Conservation (phyloP, 64 coral and sea anemone genomes). For the Stylophora pistillata region DNA sequence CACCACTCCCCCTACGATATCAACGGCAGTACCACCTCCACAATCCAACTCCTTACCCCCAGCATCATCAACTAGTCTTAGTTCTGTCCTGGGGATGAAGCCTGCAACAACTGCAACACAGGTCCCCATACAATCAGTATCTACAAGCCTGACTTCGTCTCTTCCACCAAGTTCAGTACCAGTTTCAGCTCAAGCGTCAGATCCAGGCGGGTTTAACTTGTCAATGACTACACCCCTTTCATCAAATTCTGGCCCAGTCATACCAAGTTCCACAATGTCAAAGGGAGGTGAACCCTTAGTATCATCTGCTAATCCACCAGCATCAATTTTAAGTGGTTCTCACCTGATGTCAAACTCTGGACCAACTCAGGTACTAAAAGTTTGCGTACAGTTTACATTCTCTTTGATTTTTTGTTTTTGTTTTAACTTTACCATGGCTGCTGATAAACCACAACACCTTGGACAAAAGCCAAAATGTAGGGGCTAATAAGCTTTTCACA, state of each 20-base stretch:
- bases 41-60: conserved; percentile 36
- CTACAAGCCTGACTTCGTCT: conserved; percentile 36
- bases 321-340: conserved; percentile 70
- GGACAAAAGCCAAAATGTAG: too few species aligned
- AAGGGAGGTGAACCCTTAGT: conserved; percentile 60
- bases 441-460: too few species aligned
- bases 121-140: conserved; percentile 10
- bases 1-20: conserved; percentile 54
- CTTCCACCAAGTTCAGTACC: conserved; percentile 30
- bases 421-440: too few species aligned
- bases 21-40: conserved; percentile 57
- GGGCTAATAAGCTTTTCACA: too few species aligned
- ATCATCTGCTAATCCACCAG: conserved; percentile 47
- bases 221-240: conserved; percentile 60
- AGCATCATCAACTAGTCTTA: conserved; percentile 60
- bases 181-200: conserved; percentile 34
- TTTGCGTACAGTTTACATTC: not conserved
- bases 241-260: conserved; percentile 60
- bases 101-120: conserved; percentile 29
- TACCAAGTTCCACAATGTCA: conserved; percentile 67
- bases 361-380: conserved; percentile 54
- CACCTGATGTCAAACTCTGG: conserved; percentile 64
- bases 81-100: conserved; percentile 26
- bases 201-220: conserved; percentile 48
- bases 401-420: too few species aligned